These are phyloP conservation scores for Sebastes flavidus DNA, from an alignment of 2,797 vertebrate genomes.

Conservation along the genomic window DNA sequence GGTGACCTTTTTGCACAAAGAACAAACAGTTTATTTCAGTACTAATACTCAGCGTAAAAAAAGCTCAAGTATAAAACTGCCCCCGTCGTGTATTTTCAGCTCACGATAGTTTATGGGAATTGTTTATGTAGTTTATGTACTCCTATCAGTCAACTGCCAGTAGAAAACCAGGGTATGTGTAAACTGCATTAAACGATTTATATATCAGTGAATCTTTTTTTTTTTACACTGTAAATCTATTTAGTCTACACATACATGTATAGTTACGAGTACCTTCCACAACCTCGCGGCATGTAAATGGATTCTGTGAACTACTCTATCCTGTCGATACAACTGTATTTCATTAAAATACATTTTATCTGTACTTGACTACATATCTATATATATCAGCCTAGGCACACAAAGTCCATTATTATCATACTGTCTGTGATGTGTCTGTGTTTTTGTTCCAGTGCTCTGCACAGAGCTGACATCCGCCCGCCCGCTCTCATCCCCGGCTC, in stretches of 20 bases:
- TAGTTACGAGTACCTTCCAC: background rate
- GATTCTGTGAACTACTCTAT: too few species aligned
- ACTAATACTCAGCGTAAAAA: background rate
- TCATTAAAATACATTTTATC: too few species aligned
- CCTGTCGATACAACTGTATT: too few species aligned
- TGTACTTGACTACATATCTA: too few species aligned
- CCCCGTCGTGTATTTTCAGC: background rate
- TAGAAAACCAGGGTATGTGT: background rate
- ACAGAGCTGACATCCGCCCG: too few species aligned
- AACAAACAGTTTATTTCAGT: background rate
- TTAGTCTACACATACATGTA: background rate
- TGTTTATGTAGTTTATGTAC: background rate
- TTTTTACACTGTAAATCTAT: background rate
- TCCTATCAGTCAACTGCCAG: background rate
- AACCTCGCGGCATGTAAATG: too few species aligned
- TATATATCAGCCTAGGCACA: too few species aligned
- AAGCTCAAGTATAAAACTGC: background rate
- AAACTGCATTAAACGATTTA: background rate
- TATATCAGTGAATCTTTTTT: background rate
- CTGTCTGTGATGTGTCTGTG: too few species aligned
- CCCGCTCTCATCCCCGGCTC: too few species aligned
- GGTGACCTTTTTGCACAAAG: slow-evolving; percentile 28
- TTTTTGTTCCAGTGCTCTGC: too few species aligned
- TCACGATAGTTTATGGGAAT: background rate
- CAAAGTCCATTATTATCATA: too few species aligned